These are phyloP conservation scores for Tragelaphus imberbis DNA, from an alignment of 2,113 vertebrate genomes.

Conservation along the genomic window DNA sequence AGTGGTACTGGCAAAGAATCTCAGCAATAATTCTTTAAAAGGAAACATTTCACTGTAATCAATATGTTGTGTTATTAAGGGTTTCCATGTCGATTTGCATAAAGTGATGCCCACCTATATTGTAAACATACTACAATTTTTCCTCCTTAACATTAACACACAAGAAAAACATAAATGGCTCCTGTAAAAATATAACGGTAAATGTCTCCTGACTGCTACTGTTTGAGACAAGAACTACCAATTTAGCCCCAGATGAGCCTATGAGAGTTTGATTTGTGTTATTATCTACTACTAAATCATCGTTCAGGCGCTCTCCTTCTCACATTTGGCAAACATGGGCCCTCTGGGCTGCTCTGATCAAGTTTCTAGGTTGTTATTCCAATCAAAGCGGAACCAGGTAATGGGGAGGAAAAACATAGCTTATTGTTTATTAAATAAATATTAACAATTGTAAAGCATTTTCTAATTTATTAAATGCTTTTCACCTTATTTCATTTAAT, in stretches of 20 bases:
- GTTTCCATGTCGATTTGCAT: slow-evolving; percentile 7
- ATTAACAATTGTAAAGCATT: neutral
- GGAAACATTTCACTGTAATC: neutral
- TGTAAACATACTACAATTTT: neutral
- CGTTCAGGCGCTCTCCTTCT: neutral
- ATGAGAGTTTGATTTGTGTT: slow-evolving; percentile 21
- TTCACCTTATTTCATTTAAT: slow-evolving; percentile 1
- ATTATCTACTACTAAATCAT: slow-evolving; percentile 13
- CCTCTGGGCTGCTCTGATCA: neutral
- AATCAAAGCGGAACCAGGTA: neutral
- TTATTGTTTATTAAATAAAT: slow-evolving; percentile 7
- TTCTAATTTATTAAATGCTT: neutral
- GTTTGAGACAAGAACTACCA: slow-evolving; percentile 25
- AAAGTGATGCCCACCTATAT: neutral
- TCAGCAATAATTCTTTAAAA: neutral
- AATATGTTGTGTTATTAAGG: neutral
- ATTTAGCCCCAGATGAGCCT: slow-evolving; percentile 11
- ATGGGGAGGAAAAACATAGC: neutral
- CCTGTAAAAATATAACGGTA: neutral
- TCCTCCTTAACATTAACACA: neutral
- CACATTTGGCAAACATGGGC: neutral
- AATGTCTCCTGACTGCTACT: neutral
- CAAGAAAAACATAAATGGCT: neutral
- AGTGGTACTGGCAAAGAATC: neutral
- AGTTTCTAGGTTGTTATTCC: neutral